phyloP scores from a whole-genome alignment of 37 sponge, comb jelly and placozoan genomes.

The Ianthella basta region DNA sequence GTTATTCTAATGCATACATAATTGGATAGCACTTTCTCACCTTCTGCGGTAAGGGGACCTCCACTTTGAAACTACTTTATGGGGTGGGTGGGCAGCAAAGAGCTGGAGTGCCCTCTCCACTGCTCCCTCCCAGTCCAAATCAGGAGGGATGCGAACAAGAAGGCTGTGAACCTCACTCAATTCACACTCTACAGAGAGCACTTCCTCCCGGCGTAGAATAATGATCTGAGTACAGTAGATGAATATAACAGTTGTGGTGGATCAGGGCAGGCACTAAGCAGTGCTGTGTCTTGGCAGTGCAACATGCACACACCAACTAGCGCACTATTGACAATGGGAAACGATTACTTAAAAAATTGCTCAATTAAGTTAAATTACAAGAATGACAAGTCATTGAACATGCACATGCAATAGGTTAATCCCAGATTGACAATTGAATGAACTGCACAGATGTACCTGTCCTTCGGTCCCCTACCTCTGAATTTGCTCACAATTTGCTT shows the following conservation, averaged over 20 bases:
- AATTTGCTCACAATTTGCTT: too few relatives aligned
- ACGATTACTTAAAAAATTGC: too few relatives aligned
- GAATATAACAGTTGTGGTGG: background rate
- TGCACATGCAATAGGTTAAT: too few relatives aligned
- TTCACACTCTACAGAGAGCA: conserved; percentile 81
- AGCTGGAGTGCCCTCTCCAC: conserved; percentile 45
- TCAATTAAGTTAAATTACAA: too few relatives aligned
- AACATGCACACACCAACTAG: too few relatives aligned
- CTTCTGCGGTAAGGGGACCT: conserved; percentile 17
- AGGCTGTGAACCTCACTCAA: conserved; percentile 80
- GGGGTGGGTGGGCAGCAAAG: conserved; percentile 57
- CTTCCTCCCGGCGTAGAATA: conserved; percentile 52
- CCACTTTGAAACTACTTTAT: conserved; percentile 11
- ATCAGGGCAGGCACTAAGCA: background rate
- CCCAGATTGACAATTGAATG: too few relatives aligned
- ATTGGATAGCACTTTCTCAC: background rate
- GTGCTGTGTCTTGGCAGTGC: too few relatives aligned
- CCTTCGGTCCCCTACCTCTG: too few relatives aligned
- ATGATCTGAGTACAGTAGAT: conserved; percentile 50
- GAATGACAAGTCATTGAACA: too few relatives aligned
- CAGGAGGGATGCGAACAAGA: conserved; percentile 55
- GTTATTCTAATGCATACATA: background rate
- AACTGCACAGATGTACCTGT: too few relatives aligned
- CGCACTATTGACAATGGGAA: too few relatives aligned
- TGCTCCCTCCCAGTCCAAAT: conserved; percentile 56